Evolutionary conservation across 1,140 invertebrate genomes (phyloP).

Genomic region (Anastrepha obliqua): DNA sequence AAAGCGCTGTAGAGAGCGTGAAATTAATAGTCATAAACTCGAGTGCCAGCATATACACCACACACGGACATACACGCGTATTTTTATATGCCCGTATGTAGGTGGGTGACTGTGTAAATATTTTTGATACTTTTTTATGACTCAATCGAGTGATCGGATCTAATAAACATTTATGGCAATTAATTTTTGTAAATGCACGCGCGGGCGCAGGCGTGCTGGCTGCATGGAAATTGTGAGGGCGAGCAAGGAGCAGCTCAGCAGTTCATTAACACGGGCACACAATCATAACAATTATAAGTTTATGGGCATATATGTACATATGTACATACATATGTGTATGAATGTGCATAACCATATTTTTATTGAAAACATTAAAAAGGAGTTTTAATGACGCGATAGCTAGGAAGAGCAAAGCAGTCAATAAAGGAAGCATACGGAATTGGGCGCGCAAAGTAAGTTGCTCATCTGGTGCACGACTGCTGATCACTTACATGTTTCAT

Average conservation of each 20-base stretch:
- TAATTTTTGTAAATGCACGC: conserved; percentile 11
- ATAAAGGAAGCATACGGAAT: neutral
- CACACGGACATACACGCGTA: neutral
- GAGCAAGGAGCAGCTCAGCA: neutral
- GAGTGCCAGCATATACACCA: neutral
- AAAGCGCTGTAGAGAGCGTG: conserved; percentile 21
- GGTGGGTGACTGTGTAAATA: neutral
- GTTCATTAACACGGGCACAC: conserved; percentile 17
- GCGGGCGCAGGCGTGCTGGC: neutral
- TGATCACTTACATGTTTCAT: neutral
- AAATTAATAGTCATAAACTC: conserved; percentile 32
- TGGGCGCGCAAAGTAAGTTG: neutral
- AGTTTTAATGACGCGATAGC: neutral
- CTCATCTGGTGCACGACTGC: neutral
- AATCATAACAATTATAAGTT: conserved; percentile 29
- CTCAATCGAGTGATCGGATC: conserved; percentile 26
- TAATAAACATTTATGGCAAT: conserved; percentile 43
- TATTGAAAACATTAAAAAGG: conserved; percentile 1
- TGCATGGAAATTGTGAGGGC: neutral
- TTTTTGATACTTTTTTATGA: conserved; percentile 16
- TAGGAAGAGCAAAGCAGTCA: neutral
- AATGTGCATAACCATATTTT: too few relatives aligned
- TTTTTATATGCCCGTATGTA: neutral
- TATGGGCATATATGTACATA: neutral
- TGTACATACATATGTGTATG: neutral